Percentiles rank a stretch among this genome's conserved stretches.
Conservation (phyloP, 1,140 invertebrate genomes). For the Acromyrmex heyeri region DNA sequence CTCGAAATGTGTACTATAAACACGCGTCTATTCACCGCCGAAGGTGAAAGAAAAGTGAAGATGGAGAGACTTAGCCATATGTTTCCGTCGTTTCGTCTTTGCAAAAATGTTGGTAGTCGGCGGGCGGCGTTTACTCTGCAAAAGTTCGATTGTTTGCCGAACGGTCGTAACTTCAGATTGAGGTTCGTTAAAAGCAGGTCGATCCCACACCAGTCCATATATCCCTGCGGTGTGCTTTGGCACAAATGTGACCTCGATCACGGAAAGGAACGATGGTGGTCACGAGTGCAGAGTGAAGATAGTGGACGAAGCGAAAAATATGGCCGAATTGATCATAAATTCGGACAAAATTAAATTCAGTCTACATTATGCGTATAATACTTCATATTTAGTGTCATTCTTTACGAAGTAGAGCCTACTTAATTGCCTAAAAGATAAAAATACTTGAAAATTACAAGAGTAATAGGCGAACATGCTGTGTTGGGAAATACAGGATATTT, state of each 20-base stretch:
- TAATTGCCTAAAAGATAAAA: background rate
- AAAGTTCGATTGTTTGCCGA: constrained; percentile 50
- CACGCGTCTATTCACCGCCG: background rate
- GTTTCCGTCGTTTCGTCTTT: background rate
- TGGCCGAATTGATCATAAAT: constrained; percentile 44
- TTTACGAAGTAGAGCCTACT: background rate
- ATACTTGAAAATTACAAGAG: background rate
- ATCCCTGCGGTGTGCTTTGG: constrained; percentile 21
- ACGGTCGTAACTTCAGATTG: constrained; percentile 19
- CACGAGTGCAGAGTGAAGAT: constrained; percentile 41
- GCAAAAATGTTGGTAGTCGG: constrained; percentile 5
- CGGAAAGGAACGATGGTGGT: background rate
- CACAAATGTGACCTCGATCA: constrained; percentile 15
- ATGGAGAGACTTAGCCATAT: background rate
- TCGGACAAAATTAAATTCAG: constrained; percentile 1
- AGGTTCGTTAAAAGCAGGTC: constrained; percentile 36
- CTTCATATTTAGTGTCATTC: constrained; percentile 24
- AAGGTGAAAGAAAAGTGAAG: constrained; percentile 2
- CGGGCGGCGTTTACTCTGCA: background rate
- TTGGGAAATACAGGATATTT: background rate
- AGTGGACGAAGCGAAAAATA: constrained; percentile 34
- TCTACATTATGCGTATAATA: background rate
- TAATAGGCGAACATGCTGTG: background rate
- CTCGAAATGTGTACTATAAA: constrained; percentile 14
- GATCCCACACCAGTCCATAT: background rate